These are phyloP conservation scores for Porites evermanni DNA, from an alignment of 92 coral and sea anemone species.

Conservation along the genomic window DNA sequence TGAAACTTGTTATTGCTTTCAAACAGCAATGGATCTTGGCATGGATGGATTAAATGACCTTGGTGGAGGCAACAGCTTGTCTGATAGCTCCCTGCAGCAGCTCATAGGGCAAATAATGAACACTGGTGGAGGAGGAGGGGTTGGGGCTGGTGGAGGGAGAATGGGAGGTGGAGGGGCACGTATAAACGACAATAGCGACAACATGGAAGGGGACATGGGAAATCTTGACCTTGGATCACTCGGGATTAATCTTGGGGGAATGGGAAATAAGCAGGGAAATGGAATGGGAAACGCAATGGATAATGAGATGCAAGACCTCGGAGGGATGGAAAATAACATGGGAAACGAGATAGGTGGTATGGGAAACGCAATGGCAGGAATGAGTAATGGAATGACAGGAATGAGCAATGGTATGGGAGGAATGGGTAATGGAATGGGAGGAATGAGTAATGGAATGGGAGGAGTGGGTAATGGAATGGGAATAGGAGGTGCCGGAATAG, in stretches of 20 bases:
- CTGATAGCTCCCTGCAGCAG: slow-evolving; percentile 82
- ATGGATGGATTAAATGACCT: slow-evolving; percentile 46
- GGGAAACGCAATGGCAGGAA: slow-evolving; percentile 29
- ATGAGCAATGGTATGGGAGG: slow-evolving; percentile 25
- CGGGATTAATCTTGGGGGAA: slow-evolving; percentile 10
- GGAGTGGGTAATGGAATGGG: slow-evolving; percentile 41
- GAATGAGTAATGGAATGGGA: slow-evolving; percentile 45
- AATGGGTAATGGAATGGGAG: slow-evolving; percentile 27
- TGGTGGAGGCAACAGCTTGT: slow-evolving; percentile 62
- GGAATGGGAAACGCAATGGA: slow-evolving; percentile 29
- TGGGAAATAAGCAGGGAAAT: slow-evolving; percentile 25
- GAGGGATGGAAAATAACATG: slow-evolving; percentile 25
- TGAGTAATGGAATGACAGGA: slow-evolving; percentile 33
- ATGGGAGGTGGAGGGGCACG: slow-evolving; percentile 40
- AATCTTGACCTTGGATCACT: neutral
- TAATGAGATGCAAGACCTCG: neutral
- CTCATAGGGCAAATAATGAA: slow-evolving; percentile 83
- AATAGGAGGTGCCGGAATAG: slow-evolving; percentile 26
- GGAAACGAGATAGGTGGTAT: slow-evolving; percentile 30
- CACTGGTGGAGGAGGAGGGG: slow-evolving; percentile 67
- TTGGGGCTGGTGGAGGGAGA: slow-evolving; percentile 42
- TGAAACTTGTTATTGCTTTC: neutral
- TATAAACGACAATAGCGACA: slow-evolving; percentile 9
- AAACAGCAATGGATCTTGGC: slow-evolving; percentile 40
- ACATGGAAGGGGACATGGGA: slow-evolving; percentile 31